Evolutionary conservation across 23 tunicate species (phyloP).

Genomic region (Halocynthia roretzi): DNA sequence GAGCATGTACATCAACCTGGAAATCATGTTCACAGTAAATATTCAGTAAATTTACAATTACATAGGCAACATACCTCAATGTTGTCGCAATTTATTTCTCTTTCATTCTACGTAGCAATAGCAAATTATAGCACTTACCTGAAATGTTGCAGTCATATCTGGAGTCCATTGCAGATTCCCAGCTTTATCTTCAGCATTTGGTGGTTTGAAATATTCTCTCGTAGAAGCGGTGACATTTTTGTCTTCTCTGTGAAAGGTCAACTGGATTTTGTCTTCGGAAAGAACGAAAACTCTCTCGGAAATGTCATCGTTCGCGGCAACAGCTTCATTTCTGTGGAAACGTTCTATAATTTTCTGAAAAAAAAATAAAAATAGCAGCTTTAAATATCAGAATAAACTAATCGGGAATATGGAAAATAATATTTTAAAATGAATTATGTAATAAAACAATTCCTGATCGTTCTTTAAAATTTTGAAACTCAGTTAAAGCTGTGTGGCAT

Average conservation of each 20-base stretch:
- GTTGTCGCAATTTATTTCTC: too few species aligned
- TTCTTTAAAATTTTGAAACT: too few species aligned
- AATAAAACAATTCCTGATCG: too few species aligned
- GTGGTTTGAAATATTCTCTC: slow-evolving; percentile 84
- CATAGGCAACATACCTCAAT: too few species aligned
- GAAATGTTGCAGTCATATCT: slow-evolving; percentile 83
- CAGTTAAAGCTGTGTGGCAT: too few species aligned
- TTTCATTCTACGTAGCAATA: too few species aligned
- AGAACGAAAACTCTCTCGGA: slow-evolving; percentile 61
- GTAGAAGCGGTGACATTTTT: slow-evolving; percentile 87
- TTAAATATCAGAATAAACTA: not conserved
- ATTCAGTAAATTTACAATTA: too few species aligned
- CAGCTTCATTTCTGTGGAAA: slow-evolving; percentile 67
- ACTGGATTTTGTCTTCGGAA: slow-evolving; percentile 84
- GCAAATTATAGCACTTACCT: slow-evolving; percentile 21
- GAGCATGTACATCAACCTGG: slow-evolving; percentile 51
- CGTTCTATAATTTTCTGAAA: slow-evolving; percentile 72
- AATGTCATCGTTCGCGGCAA: slow-evolving; percentile 78
- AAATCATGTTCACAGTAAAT: too few species aligned
- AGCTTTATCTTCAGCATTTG: slow-evolving; percentile 88
- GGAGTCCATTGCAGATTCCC: slow-evolving; percentile 86
- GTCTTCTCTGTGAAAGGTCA: slow-evolving; percentile 78
- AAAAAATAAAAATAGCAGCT: not conserved
- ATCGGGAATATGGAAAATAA: too few species aligned
- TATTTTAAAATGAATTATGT: not conserved